These are phyloP conservation scores for Nemapogon koenigi DNA, from an alignment of 2,888 invertebrate genomes.

Conservation along the genomic window DNA sequence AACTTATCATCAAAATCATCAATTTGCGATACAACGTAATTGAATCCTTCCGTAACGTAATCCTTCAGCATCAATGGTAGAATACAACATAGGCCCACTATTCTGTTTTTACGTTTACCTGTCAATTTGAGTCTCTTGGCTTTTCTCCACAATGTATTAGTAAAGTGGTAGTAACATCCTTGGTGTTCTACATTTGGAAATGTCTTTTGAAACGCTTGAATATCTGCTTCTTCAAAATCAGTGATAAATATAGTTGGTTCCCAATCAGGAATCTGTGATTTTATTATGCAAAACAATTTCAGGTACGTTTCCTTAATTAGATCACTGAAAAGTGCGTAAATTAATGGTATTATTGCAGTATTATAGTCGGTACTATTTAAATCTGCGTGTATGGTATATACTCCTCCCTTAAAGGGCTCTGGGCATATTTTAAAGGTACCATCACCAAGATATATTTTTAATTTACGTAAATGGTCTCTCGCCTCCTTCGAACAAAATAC, in stretches of 20 bases:
- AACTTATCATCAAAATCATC: conserved; percentile 10
- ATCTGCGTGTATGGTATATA: conserved; percentile 10
- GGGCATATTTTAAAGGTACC: too few relatives aligned
- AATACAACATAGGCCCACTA: conserved; percentile 9
- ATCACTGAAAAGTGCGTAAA: conserved; percentile 5
- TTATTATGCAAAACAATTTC: conserved; percentile 8
- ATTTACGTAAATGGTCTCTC: conserved; percentile 6
- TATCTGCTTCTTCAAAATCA: conserved; percentile 12
- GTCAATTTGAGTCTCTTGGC: conserved; percentile 11
- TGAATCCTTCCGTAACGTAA: conserved; percentile 9
- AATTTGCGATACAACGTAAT: conserved; percentile 7
- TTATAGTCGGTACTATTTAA: conserved; percentile 2
- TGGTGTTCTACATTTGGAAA: conserved; percentile 7
- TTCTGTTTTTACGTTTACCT: conserved; percentile 12
- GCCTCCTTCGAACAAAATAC: conserved; percentile 6
- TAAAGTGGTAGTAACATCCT: conserved; percentile 11
- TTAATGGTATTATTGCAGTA: conserved; percentile 1
- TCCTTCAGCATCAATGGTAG: conserved; percentile 11
- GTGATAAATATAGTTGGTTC: conserved; percentile 11
- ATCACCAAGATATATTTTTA: conserved; percentile 6
- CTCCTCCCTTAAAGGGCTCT: conserved; percentile 10
- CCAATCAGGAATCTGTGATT: conserved; percentile 5
- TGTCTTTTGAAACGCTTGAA: conserved; percentile 10
- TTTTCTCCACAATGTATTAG: conserved; percentile 11
- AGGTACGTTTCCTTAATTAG: conserved; percentile 7